Evolutionary conservation across 1,140 invertebrate genomes (phyloP).

Genomic region (Drosophila melanica): DNA sequence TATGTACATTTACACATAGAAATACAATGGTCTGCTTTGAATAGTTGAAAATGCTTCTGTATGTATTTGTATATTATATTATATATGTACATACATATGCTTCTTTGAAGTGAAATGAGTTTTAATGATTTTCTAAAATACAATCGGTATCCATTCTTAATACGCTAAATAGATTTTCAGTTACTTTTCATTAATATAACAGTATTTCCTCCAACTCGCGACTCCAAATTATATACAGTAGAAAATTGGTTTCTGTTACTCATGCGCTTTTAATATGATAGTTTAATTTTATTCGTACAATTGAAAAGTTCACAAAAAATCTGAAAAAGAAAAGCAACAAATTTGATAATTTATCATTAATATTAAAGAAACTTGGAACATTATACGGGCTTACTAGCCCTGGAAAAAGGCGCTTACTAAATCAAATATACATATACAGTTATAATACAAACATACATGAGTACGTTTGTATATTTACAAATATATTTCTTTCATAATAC

Average conservation of each 20-base stretch:
- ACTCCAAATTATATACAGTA: slow-evolving; percentile 83
- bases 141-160: slow-evolving; percentile 66
- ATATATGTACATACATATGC: slow-evolving; percentile 44
- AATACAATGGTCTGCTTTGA: not conserved
- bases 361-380: slow-evolving; percentile 37
- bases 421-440: slow-evolving; percentile 56
- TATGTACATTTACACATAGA: slow-evolving; percentile 6
- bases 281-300: slow-evolving; percentile 84
- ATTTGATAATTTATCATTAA: slow-evolving; percentile 26
- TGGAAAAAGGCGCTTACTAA: slow-evolving; percentile 60
- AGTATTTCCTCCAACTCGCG: slow-evolving; percentile 75
- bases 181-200: slow-evolving; percentile 79
- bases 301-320: slow-evolving; percentile 80
- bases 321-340: slow-evolving; percentile 45
- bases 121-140: slow-evolving; percentile 68
- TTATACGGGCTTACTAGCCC: slow-evolving; percentile 45
- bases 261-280: slow-evolving; percentile 83
- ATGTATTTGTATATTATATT: slow-evolving; percentile 40
- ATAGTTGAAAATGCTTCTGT: not conserved
- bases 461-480: slow-evolving; percentile 6
- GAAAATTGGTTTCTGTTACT: slow-evolving; percentile 83
- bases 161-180: slow-evolving; percentile 71
- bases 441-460: not conserved
- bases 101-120: slow-evolving; percentile 35
- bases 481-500: not conserved